Evolutionary conservation across 2,797 vertebrate species (phyloP), one percentile per base, ranked within the genome.

Genomic region (Setipinna tenuifilis): DNA sequence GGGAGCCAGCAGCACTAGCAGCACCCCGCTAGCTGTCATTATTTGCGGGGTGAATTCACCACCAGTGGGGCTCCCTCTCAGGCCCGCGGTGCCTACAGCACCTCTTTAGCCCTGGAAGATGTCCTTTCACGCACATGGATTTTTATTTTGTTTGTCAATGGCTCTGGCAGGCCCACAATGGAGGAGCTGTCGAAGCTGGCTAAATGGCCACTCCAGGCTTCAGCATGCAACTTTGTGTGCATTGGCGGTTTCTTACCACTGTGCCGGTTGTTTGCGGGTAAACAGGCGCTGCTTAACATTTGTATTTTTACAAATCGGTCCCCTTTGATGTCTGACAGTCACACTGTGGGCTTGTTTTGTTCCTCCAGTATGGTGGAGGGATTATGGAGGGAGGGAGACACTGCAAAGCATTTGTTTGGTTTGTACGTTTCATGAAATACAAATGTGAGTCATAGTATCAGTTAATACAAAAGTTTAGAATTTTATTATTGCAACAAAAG

Each of bases 1-100:
- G 89, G 85, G 91, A 93, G 91, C 11, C 86, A 94, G 91, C 92
- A 91, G 93, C 90, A 88, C 81, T 93, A 93, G 90, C 91, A 87
- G 93, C 91, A 94, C 94, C 94, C 94, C 94, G 92, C 95, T 93
- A 96, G 93, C 94, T 93, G 93, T 94, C 94, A 95, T 96, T 92
- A 89, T 92, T 91, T 90, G 90, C 89, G 91, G 95, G 93, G 91
- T 94, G 94, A 93, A 94, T 95, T 95, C 92, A 44, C 90, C 90
- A 89, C 93, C 91, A 88, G 86, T 87, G 93, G 93, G 71, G 94
- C 90, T 91, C 87, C 88, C 87, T 86, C 89, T 82, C 91, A 92
- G 91, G 92, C 93, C 83, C 86, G 80, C 89, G 90, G 90, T 91
- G 89, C 90, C 86, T 57, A n/a, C 9, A 89, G 23, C 62, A 92